Percentiles rank a stretch among this genome's conserved stretches.
phyloP scores from a whole-genome alignment of 1,140 invertebrate genomes.

The Drosophila yakuba region DNA sequence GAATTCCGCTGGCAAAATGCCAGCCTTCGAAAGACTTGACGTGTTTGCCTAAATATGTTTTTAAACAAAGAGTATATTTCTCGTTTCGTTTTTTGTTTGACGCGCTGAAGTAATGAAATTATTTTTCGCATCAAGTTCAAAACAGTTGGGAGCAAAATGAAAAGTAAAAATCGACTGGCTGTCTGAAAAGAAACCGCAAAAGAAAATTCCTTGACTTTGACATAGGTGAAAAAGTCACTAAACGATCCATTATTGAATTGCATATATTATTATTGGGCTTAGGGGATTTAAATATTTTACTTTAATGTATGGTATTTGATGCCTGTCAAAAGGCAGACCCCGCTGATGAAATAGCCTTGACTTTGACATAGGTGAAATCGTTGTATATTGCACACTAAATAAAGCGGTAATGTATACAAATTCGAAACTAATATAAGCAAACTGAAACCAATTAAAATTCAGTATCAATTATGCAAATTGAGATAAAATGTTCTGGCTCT shows the following conservation, averaged over 20 bases:
- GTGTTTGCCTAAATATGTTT: constrained; percentile 75
- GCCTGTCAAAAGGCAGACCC: constrained; percentile 20
- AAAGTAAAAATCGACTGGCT: constrained; percentile 26
- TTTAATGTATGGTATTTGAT: neutral
- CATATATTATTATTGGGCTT: constrained; percentile 1
- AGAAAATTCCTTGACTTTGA: constrained; percentile 52
- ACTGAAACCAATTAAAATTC: constrained; percentile 39
- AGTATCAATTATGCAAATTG: constrained; percentile 55
- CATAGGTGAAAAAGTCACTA: constrained; percentile 23
- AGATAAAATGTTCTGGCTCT: constrained; percentile 25
- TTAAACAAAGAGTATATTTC: constrained; percentile 44
- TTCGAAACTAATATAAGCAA: constrained; percentile 22
- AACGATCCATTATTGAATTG: neutral
- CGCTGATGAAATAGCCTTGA: constrained; percentile 28
- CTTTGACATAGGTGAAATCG: constrained; percentile 42
- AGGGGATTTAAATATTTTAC: constrained; percentile 2
- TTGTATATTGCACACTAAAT: constrained; percentile 16
- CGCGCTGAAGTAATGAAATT: constrained; percentile 73
- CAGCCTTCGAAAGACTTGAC: constrained; percentile 62
- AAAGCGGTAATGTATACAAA: constrained; percentile 28
- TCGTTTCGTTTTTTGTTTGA: constrained; percentile 56
- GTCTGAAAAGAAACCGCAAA: constrained; percentile 25
- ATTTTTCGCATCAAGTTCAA: constrained; percentile 69
- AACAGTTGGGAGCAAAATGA: neutral
- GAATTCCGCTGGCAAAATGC: constrained; percentile 70